phyloP scores from a whole-genome alignment of 2,113 vertebrate genomes.

The Typhlomys cinereus region DNA sequence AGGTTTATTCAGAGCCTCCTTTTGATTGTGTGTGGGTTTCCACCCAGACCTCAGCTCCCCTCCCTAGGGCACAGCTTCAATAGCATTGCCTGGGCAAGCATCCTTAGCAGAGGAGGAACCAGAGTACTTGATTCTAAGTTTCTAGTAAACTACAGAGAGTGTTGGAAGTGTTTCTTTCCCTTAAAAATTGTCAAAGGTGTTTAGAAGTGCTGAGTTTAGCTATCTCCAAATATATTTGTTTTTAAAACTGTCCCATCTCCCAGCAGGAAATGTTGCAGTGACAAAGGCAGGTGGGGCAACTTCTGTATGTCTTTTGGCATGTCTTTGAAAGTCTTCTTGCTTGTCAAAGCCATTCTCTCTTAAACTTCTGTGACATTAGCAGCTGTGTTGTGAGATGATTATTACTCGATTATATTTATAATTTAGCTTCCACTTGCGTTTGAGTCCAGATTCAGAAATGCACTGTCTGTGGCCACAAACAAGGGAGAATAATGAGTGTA shows the following conservation, averaged over 20 bases:
- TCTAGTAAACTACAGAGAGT: neutral
- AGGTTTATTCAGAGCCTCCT: neutral
- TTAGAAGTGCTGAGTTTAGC: constrained; percentile 15
- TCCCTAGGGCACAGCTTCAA: neutral
- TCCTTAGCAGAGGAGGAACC: neutral
- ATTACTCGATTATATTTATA: constrained; percentile 39
- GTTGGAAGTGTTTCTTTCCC: neutral
- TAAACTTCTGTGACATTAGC: neutral
- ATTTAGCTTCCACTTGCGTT: constrained; percentile 51
- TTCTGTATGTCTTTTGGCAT: neutral
- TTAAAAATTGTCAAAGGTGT: neutral
- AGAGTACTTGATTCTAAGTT: neutral
- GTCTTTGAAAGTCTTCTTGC: constrained; percentile 24
- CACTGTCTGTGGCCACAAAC: neutral
- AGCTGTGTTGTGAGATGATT: constrained; percentile 40
- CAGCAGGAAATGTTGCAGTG: neutral
- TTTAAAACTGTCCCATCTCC: neutral
- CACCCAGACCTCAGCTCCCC: neutral
- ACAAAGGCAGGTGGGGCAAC: neutral
- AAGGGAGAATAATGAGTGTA: constrained; percentile 25
- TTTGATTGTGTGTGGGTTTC: neutral
- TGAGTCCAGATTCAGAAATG: constrained; percentile 47
- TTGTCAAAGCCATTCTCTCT: neutral
- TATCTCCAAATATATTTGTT: constrained; percentile 13
- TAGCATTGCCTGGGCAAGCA: neutral